Conservation (phyloP, 1,140 invertebrate species). For the Solenopsis fugax region DNA sequence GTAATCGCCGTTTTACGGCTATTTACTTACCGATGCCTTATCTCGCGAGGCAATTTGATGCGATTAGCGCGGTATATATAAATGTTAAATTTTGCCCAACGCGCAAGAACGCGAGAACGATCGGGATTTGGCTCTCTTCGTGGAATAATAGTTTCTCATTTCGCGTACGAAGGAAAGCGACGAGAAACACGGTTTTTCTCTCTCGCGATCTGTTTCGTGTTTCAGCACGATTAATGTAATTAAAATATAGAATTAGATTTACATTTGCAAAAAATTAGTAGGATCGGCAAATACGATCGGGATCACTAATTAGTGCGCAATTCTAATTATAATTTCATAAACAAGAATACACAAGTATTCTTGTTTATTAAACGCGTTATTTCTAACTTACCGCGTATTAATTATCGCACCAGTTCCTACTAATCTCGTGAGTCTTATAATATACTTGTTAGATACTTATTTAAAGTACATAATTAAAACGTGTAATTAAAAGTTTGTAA, state of each 20-base stretch:
- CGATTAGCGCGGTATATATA: slow-evolving; percentile 16
- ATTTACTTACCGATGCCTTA: slow-evolving; percentile 44
- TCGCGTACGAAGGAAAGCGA: slow-evolving; percentile 6
- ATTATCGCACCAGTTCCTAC: too few relatives aligned
- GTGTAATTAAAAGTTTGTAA: too few relatives aligned
- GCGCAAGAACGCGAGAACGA: neutral
- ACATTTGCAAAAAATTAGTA: too few relatives aligned
- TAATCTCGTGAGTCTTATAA: too few relatives aligned
- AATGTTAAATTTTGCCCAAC: slow-evolving; percentile 11
- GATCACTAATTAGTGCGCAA: too few relatives aligned
- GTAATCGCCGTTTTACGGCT: slow-evolving; percentile 44
- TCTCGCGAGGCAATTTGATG: slow-evolving; percentile 18
- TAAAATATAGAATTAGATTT: slow-evolving; percentile 5
- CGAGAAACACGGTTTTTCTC: slow-evolving; percentile 12
- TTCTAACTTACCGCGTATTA: too few relatives aligned
- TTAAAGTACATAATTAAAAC: neutral
- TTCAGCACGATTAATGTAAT: neutral
- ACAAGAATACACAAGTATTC: too few relatives aligned
- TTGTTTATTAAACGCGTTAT: too few relatives aligned
- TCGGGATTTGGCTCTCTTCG: neutral
- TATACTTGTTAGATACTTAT: neutral
- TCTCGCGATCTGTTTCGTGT: neutral
- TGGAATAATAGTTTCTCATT: neutral
- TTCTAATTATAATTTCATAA: too few relatives aligned
- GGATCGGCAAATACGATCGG: too few relatives aligned